phyloP scores from a whole-genome alignment of 2,113 vertebrate genomes.

The Oryzias woworae region DNA sequence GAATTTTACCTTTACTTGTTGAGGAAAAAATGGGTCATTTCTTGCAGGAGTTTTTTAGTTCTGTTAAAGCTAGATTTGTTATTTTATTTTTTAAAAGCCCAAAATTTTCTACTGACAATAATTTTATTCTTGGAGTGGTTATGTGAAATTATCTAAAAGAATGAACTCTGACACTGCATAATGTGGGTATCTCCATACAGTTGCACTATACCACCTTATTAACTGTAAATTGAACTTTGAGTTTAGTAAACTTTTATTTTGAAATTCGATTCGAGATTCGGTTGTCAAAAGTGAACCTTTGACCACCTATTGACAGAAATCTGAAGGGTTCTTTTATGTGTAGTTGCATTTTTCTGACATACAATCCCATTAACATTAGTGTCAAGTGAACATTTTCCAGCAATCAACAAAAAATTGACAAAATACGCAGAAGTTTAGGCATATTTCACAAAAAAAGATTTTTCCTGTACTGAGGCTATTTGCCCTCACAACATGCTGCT shows the following conservation, averaged over 20 bases:
- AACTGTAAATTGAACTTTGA: neutral
- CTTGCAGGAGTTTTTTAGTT: no score
- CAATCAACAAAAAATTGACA: slow-evolving; percentile 23
- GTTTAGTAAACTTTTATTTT: neutral
- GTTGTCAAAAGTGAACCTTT: neutral
- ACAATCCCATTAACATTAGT: slow-evolving; percentile 5
- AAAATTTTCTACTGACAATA: no score
- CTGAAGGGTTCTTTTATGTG: neutral
- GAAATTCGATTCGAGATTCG: neutral
- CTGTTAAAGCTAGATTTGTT: no score
- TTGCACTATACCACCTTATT: no score
- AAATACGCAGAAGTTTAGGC: slow-evolving; percentile 32
- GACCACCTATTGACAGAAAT: neutral
- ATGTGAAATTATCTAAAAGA: no score
- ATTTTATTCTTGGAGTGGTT: no score
- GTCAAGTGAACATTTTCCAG: slow-evolving; percentile 32
- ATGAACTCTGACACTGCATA: no score
- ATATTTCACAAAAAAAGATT: slow-evolving; percentile 44
- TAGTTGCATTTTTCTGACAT: neutral
- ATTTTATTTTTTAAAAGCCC: no score
- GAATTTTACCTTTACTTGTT: no score
- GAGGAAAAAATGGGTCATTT: no score
- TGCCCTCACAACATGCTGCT: slow-evolving; percentile 26
- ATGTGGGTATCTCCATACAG: no score
- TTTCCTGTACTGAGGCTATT: slow-evolving; percentile 28